Conservation (phyloP, 2,888 invertebrate species). For the Acanthosepion lycidas region DNA sequence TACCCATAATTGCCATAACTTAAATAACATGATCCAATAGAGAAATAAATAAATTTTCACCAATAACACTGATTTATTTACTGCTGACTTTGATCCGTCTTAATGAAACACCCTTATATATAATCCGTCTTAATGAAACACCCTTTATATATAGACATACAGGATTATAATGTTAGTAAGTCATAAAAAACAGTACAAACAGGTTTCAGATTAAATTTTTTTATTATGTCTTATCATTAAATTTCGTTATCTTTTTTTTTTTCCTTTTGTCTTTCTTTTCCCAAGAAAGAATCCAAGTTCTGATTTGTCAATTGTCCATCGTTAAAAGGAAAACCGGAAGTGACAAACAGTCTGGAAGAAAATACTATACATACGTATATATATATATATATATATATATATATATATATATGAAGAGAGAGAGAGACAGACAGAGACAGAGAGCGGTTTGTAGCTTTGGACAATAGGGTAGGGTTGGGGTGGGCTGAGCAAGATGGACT, state of each 20-base stretch:
- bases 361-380: not conserved
- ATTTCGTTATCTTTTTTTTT: not conserved
- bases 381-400: slow-evolving; percentile 48
- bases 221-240: not conserved
- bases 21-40: too few relatives aligned
- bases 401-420: slow-evolving; percentile 5
- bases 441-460: not conserved
- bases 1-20: too few relatives aligned
- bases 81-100: too few relatives aligned
- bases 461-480: not conserved
- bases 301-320: slow-evolving; percentile 33
- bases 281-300: not conserved
- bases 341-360: slow-evolving; percentile 8
- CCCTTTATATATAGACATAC: not conserved
- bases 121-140: too few relatives aligned
- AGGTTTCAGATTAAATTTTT: not conserved
- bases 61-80: too few relatives aligned
- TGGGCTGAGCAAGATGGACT: too few relatives aligned
- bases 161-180: not conserved
- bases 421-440: too few relatives aligned
- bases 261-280: not conserved
- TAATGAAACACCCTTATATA: too few relatives aligned
- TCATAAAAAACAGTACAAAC: not conserved
- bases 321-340: not conserved
- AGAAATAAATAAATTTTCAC: too few relatives aligned